A percentile compares a stretch with the other conserved stretches of the same genome.
Evolutionary conservation across 2,888 invertebrate species (phyloP).

Genomic region (Eristalinus aeneus): DNA sequence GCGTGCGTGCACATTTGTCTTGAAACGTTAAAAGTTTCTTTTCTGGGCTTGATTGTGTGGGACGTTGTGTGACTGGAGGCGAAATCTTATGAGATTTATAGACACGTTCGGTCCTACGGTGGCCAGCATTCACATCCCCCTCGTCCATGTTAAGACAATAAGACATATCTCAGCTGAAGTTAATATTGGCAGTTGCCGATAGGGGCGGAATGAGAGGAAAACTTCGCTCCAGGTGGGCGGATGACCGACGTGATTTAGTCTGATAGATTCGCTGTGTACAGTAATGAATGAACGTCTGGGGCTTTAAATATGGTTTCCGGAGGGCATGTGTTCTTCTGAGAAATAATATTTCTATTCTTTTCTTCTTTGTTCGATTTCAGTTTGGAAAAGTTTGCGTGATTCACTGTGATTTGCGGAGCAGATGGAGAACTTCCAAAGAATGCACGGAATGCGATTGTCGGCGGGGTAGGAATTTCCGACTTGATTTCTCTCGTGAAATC

Average conservation of each 20-base stretch:
- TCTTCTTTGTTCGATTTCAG: neutral
- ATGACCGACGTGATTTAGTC: slow-evolving; percentile 46
- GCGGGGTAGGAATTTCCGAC: slow-evolving; percentile 26
- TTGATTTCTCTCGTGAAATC: slow-evolving; percentile 15
- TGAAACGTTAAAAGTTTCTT: slow-evolving; percentile 36
- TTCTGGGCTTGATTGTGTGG: slow-evolving; percentile 26
- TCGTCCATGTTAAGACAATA: slow-evolving; percentile 49
- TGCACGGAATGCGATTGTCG: slow-evolving; percentile 38
- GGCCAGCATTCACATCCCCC: slow-evolving; percentile 44
- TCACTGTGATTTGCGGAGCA: slow-evolving; percentile 22
- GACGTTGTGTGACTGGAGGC: slow-evolving; percentile 41
- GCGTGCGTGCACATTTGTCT: slow-evolving; percentile 31
- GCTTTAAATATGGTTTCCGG: slow-evolving; percentile 9
- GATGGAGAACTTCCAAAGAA: slow-evolving; percentile 42
- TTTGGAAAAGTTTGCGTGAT: slow-evolving; percentile 15
- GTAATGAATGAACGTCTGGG: slow-evolving; percentile 44
- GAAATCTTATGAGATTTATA: slow-evolving; percentile 41
- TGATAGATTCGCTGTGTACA: slow-evolving; percentile 41
- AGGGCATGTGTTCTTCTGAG: neutral
- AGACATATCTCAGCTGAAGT: slow-evolving; percentile 46
- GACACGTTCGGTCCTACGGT: slow-evolving; percentile 19
- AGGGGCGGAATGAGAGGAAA: neutral
- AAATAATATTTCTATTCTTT: neutral
- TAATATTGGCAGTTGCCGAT: slow-evolving; percentile 52
- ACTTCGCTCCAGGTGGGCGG: slow-evolving; percentile 1